phyloP scores from a whole-genome alignment of 1,140 invertebrate species.

The Drosophila asahinai region DNA sequence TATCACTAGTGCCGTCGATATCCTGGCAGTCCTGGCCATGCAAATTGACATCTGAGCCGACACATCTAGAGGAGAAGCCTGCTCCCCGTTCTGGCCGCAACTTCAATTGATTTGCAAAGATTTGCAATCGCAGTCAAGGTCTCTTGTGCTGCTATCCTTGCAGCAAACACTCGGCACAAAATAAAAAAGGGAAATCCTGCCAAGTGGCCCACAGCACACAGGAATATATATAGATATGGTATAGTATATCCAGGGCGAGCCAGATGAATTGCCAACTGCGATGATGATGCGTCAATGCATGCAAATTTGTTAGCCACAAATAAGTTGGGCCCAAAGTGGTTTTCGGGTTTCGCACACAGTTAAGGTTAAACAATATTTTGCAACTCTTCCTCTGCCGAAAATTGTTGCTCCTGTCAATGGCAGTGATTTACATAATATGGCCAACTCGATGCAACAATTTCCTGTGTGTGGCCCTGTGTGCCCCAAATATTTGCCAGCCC shows the following conservation, averaged over 20 bases:
- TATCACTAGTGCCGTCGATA: conserved; percentile 41
- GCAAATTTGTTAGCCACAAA: conserved; percentile 53
- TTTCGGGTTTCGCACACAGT: conserved; percentile 44
- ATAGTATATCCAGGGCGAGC: conserved; percentile 6
- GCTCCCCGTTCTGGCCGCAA: conserved; percentile 11
- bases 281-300: conserved; percentile 68
- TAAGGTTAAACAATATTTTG: conserved; percentile 15
- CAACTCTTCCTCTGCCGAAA: conserved; percentile 24
- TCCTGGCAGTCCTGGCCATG: conserved; percentile 26
- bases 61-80: conserved; percentile 39
- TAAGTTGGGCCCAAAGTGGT: conserved; percentile 50
- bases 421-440: conserved; percentile 77
- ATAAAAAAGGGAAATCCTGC: conserved; percentile 1
- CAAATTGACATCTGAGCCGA: conserved; percentile 68
- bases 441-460: conserved; percentile 74
- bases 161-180: conserved; percentile 20
- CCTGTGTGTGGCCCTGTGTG: conserved; percentile 35
- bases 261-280: conserved; percentile 34
- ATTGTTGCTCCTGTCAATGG: conserved; percentile 48
- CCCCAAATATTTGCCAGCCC: conserved; percentile 36
- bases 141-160: conserved; percentile 46
- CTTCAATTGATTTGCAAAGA: conserved; percentile 60
- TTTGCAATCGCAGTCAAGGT: conserved; percentile 36
- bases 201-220: conserved; percentile 36
- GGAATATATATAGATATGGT: neutral